Evolutionary conservation across 2,888 invertebrate genomes (phyloP).

Genomic region (Ectemnius lituratus): DNA sequence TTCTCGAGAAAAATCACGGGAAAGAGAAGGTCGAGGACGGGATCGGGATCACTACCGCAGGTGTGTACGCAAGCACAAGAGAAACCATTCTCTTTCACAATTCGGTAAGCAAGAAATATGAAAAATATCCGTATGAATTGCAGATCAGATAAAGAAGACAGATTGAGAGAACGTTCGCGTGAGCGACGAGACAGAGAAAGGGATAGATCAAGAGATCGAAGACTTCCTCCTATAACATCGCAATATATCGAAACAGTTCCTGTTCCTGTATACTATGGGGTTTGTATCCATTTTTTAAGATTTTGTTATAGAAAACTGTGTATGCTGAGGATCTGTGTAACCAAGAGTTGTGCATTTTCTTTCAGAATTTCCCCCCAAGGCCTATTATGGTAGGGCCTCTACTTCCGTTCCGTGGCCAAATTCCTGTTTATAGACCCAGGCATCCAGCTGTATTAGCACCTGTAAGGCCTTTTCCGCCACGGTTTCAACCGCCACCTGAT

Average conservation of each 20-base stretch:
- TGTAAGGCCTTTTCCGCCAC: conserved; percentile 60
- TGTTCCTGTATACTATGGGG: conserved; percentile 63
- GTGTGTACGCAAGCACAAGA: conserved; percentile 20
- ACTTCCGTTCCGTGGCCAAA: conserved; percentile 59
- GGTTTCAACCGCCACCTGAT: conserved; percentile 55
- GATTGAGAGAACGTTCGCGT: conserved; percentile 48
- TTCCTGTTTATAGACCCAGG: conserved; percentile 51
- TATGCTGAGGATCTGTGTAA: neutral
- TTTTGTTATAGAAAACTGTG: neutral
- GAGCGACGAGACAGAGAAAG: conserved; percentile 50
- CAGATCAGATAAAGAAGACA: conserved; percentile 40
- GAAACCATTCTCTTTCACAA: neutral
- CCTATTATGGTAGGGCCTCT: conserved; percentile 64
- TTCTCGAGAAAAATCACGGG: conserved; percentile 35
- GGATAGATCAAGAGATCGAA: conserved; percentile 47
- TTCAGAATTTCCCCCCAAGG: conserved; percentile 56
- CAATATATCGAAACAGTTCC: conserved; percentile 56
- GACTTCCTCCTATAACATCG: conserved; percentile 13
- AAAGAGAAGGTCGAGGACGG: conserved; percentile 25
- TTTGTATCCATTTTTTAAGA: conserved; percentile 34
- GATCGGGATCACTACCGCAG: conserved; percentile 29
- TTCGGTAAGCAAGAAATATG: neutral
- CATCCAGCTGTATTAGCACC: conserved; percentile 55
- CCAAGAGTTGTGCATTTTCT: neutral
- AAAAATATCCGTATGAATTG: neutral